Evolutionary conservation across 2,888 invertebrate genomes (phyloP).

Genomic region (Epinotia brunnichana): DNA sequence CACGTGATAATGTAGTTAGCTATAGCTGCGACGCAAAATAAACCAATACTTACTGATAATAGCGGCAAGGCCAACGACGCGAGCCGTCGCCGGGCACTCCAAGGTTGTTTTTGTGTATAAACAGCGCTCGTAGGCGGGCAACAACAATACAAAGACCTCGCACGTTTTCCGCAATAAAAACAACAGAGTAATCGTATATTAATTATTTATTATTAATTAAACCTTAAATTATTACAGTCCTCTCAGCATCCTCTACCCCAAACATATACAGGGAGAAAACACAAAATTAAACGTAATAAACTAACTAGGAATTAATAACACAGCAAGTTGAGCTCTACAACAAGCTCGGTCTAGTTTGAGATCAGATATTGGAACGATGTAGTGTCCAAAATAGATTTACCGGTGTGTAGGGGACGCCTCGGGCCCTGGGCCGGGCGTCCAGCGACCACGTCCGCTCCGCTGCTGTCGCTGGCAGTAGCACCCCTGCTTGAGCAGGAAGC

Average conservation of each 20-base stretch:
- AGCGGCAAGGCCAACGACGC: slow-evolving; percentile 54
- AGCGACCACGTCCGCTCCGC: slow-evolving; percentile 55
- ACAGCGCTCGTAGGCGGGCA: slow-evolving; percentile 57
- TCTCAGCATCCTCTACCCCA: slow-evolving; percentile 53
- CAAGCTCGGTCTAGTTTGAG: slow-evolving; percentile 76
- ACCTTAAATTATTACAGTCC: slow-evolving; percentile 79
- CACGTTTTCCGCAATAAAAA: slow-evolving; percentile 55
- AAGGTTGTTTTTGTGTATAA: slow-evolving; percentile 82
- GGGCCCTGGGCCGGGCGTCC: slow-evolving; percentile 46
- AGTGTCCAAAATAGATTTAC: slow-evolving; percentile 60
- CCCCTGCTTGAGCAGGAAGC: slow-evolving; percentile 71
- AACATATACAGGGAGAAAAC: slow-evolving; percentile 53
- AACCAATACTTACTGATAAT: slow-evolving; percentile 51
- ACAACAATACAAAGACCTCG: slow-evolving; percentile 47
- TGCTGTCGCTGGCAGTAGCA: slow-evolving; percentile 69
- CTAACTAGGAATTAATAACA: slow-evolving; percentile 80
- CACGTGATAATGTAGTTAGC: not conserved
- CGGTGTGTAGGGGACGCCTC: slow-evolving; percentile 42
- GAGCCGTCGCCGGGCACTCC: slow-evolving; percentile 56
- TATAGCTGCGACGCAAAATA: slow-evolving; percentile 54
- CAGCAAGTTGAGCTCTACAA: slow-evolving; percentile 79
- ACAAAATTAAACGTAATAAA: slow-evolving; percentile 73
- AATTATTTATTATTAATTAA: slow-evolving; percentile 62
- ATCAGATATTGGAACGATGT: slow-evolving; percentile 78
- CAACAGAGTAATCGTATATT: slow-evolving; percentile 54